Conservation (phyloP, 2,888 invertebrate species). For the Limnephilus marmoratus region DNA sequence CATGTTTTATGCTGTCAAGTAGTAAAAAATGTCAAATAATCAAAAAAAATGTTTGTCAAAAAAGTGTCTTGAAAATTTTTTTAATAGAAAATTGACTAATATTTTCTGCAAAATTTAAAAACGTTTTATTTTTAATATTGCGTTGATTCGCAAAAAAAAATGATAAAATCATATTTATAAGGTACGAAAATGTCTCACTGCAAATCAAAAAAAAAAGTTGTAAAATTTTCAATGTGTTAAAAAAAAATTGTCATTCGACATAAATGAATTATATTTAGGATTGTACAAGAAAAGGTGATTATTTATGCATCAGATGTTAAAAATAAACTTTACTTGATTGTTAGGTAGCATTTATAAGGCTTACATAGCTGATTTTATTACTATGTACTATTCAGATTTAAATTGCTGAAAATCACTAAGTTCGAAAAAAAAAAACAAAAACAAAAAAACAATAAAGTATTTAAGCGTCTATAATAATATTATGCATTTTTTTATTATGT, state of each 20-base stretch:
- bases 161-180: neutral
- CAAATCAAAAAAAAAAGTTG: neutral
- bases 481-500: neutral
- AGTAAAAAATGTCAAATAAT: neutral
- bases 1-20: neutral
- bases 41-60: neutral
- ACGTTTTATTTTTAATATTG: neutral
- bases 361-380: constrained; percentile 7
- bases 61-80: neutral
- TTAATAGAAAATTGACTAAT: neutral
- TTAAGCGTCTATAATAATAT: neutral
- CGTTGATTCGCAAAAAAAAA: neutral
- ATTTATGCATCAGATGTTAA: neutral
- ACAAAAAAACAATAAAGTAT: neutral
- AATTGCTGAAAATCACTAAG: neutral
- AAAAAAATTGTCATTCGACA: neutral
- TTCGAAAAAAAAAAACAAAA: neutral
- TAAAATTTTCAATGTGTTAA: neutral
- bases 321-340: constrained; percentile 17
- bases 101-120: neutral
- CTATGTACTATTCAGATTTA: neutral
- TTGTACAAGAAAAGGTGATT: neutral
- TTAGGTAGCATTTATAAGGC: constrained; percentile 11
- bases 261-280: neutral
- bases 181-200: neutral